Base-by-base conservation (phyloP, 2,113 vertebrate species). In the Dascyllus trimaculatus region DNA sequence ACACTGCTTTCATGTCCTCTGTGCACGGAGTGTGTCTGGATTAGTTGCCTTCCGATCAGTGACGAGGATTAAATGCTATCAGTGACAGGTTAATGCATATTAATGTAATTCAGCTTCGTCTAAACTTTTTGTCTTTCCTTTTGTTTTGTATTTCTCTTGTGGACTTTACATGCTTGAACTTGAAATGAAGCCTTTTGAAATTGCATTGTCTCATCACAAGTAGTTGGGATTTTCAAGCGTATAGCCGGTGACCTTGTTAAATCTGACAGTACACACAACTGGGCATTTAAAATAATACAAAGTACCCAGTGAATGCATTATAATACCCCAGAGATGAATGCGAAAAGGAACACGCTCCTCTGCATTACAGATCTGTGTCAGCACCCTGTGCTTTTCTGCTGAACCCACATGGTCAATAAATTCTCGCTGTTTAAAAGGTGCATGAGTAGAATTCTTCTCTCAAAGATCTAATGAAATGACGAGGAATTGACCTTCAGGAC, bases 401-500 rank as follows among this genome's bases (percentile, higher is more conserved):
- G 80, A 89, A 87, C 77, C 58, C 81, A 76, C 82, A 82, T 65
- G 49, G 76, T 91, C 89, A 86, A 88, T 89, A 85, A 60, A 85
- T 87, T 78, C 74, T 70, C 6, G 1, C 75, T 38, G 62, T 81
- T 87, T 81, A 83, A 85, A 85, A 83, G 82, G 85, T 19, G 65
- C 88, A 86, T 67, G 74, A 86, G 90, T 71, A 48, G 81, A 82
- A 85, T 86, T 83, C 25, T 58, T 6, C 67, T 68, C 80, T 73
- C 71, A 45, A 75, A 89, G 80, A 90, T 89, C 88, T 85, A 84
- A 88, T 87, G 86, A 85, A 93, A 89, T 87, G 86, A 90, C 52
- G 61, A 67, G 61, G 82, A 88, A 83, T 62, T 91, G 89, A 90
- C 92, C 92, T 93, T 92, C 85, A 86, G 74, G 74, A 89, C 81